Conservation (phyloP, 1,140 invertebrate species). For the Delia radicum region DNA sequence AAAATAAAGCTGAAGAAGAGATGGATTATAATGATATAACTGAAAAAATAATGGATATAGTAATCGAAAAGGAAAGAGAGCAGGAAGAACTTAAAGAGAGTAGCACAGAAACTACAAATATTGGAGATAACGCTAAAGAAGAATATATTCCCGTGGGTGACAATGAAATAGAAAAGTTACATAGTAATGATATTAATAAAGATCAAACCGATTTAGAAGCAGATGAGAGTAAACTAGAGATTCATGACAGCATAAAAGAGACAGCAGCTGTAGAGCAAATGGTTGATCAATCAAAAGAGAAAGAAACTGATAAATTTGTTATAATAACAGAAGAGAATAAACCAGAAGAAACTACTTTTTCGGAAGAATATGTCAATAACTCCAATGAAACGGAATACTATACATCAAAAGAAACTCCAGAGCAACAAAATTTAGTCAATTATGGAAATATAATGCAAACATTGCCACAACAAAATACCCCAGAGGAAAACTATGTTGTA, state of each 20-base stretch:
- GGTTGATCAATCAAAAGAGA: background rate
- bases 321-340: background rate
- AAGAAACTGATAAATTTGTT: background rate
- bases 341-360: too few species aligned
- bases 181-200: background rate
- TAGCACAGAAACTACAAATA: background rate
- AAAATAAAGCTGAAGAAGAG: slow-evolving; percentile 8
- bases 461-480: too few species aligned
- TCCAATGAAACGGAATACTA: too few species aligned
- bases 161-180: background rate
- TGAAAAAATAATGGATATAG: slow-evolving; percentile 28
- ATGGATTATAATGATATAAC: background rate
- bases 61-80: background rate
- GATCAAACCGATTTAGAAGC: background rate
- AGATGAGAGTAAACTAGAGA: background rate
- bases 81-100: background rate
- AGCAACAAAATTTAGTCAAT: background rate
- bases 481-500: background rate
- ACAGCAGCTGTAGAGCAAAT: background rate
- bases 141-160: too few species aligned
- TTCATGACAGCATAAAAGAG: background rate
- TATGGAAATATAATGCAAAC: background rate
- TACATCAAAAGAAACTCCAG: too few species aligned
- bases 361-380: too few species aligned
- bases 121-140: too few species aligned